Percentiles rank a stretch among this genome's conserved stretches.
Evolutionary conservation across 2,797 vertebrate genomes (phyloP).

Genomic region (Myotis pilosus): DNA sequence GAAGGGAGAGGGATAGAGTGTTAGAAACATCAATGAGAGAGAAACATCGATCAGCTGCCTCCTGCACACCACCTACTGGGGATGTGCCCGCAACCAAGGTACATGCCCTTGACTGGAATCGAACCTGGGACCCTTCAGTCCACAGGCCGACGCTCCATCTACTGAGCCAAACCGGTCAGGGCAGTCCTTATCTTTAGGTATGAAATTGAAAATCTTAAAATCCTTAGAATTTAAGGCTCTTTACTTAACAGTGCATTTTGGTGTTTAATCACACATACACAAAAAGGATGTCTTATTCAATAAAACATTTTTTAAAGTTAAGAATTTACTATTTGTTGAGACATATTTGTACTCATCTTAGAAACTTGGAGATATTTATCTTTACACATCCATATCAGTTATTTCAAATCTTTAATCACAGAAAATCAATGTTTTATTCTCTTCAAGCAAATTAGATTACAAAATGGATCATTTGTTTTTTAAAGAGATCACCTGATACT

Average conservation of each 20-base stretch:
- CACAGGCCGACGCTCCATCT: too few species aligned
- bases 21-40: too few species aligned
- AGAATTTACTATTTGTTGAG: constrained; percentile 38
- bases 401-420: constrained; percentile 36
- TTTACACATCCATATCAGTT: constrained; percentile 42
- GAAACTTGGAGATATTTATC: constrained; percentile 19
- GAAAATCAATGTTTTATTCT: constrained; percentile 33
- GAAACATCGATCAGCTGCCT: too few species aligned
- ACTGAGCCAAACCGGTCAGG: too few species aligned
- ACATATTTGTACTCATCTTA: constrained; percentile 36
- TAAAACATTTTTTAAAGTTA: neutral
- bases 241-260: constrained; percentile 6
- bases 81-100: too few species aligned
- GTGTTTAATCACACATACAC: neutral
- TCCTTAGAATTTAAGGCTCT: neutral
- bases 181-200: constrained; percentile 23
- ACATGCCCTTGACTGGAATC: too few species aligned
- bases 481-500: constrained; percentile 22
- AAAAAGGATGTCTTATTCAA: neutral
- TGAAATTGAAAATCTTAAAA: constrained; percentile 35
- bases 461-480: constrained; percentile 17
- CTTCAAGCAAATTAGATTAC: constrained; percentile 9
- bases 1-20: too few species aligned
- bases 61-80: too few species aligned
- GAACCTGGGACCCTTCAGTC: too few species aligned